Evolutionary conservation across 2,888 invertebrate genomes (phyloP).

Genomic region (Noctua janthe): DNA sequence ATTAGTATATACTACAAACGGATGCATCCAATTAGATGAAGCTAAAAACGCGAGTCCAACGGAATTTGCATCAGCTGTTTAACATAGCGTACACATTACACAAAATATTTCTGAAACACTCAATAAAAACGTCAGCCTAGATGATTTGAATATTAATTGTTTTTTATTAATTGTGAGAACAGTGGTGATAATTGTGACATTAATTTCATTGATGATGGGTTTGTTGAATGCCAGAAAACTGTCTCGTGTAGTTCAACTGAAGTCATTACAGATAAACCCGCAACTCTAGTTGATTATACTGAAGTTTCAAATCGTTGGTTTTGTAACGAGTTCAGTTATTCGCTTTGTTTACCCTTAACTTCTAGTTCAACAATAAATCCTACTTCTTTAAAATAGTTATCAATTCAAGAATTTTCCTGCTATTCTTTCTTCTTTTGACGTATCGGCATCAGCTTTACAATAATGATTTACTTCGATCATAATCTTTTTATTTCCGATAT

Average conservation of each 20-base stretch:
- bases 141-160: constrained; percentile 5
- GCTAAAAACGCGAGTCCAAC: constrained; percentile 23
- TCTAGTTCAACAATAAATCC: not conserved
- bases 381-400: not conserved
- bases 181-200: not conserved
- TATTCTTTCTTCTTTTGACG: not conserved
- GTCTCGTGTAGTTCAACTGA: not conserved
- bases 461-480: not conserved
- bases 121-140: not conserved
- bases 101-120: constrained; percentile 10
- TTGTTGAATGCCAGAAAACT: not conserved
- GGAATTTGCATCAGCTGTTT: constrained; percentile 46
- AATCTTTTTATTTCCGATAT: not conserved
- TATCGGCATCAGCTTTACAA: not conserved
- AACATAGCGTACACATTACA: constrained; percentile 8
- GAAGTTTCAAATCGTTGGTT: not conserved
- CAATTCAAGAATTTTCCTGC: not conserved
- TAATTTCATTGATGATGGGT: not conserved
- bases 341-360: not conserved
- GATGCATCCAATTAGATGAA: constrained; percentile 51
- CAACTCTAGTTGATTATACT: not conserved
- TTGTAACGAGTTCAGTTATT: not conserved
- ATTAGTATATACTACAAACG: constrained; percentile 33
- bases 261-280: not conserved
- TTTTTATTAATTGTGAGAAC: not conserved